phyloP scores from a whole-genome alignment of 2,888 invertebrate species.

The Trichopria drosophilae region DNA sequence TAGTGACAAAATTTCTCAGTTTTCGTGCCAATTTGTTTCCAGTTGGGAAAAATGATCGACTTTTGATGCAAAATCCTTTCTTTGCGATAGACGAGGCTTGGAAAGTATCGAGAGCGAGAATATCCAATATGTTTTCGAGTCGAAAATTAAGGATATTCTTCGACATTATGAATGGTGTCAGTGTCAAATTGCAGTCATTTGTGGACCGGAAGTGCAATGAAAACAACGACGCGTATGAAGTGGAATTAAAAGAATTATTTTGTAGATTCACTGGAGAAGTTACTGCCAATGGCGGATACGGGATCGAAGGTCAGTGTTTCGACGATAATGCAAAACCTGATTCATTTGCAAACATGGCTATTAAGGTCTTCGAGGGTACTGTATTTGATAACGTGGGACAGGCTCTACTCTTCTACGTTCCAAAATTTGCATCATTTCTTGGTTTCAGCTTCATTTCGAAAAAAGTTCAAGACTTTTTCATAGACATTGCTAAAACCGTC shows the following conservation, averaged over 20 bases:
- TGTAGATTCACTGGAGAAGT: slow-evolving; percentile 42
- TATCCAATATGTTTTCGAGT: slow-evolving; percentile 36
- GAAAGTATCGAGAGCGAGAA: slow-evolving; percentile 25
- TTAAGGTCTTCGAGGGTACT: too few relatives aligned
- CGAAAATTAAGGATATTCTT: slow-evolving; percentile 41
- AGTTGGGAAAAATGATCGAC: slow-evolving; percentile 34
- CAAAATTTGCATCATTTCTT: slow-evolving; percentile 22
- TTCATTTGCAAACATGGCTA: too few relatives aligned
- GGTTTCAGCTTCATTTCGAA: slow-evolving; percentile 26
- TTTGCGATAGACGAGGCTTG: slow-evolving; percentile 41
- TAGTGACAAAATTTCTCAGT: too few relatives aligned
- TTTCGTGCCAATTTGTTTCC: slow-evolving; percentile 18
- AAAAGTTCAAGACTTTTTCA: too few relatives aligned
- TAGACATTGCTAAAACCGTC: slow-evolving; percentile 58
- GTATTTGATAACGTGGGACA: too few relatives aligned
- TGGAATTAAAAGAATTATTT: slow-evolving; percentile 39
- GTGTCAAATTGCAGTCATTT: slow-evolving; percentile 37
- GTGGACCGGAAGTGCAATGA: slow-evolving; percentile 18
- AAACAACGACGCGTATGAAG: slow-evolving; percentile 10
- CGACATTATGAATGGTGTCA: slow-evolving; percentile 29
- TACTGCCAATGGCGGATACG: slow-evolving; percentile 39
- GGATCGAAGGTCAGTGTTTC: slow-evolving; percentile 43
- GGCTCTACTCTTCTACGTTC: slow-evolving; percentile 19
- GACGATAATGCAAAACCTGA: slow-evolving; percentile 22
- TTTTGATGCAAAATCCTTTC: slow-evolving; percentile 43